Conservation (phyloP, 2,888 invertebrate species). For the Lepidocyrtinus sp. region DNA sequence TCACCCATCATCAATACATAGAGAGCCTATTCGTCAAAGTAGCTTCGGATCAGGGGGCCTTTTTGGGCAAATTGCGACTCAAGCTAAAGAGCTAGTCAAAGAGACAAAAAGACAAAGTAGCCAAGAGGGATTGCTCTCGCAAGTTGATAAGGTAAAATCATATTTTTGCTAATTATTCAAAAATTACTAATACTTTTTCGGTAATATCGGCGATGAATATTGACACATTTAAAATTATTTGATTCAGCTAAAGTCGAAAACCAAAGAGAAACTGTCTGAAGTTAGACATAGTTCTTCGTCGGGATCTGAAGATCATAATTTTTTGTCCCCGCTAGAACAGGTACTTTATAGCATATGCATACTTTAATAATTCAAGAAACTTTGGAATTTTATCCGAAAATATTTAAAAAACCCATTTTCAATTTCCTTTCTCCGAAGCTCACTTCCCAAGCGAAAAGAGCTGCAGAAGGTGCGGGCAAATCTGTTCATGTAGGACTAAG, state of each 20-base stretch:
- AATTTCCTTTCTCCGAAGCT: conserved; percentile 77
- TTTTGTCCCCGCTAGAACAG: conserved; percentile 87
- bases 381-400: conserved; percentile 66
- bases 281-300: conserved; percentile 72
- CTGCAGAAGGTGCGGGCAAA: conserved; percentile 86
- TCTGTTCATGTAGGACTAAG: conserved; percentile 81
- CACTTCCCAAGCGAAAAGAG: conserved; percentile 90
- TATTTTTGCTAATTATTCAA: neutral
- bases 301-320: conserved; percentile 78
- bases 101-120: conserved; percentile 92
- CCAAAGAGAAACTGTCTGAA: conserved; percentile 78
- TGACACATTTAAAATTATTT: neutral
- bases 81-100: conserved; percentile 89
- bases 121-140: conserved; percentile 87
- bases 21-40: conserved; percentile 66
- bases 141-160: conserved; percentile 92
- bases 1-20: conserved; percentile 76
- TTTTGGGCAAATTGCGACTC: conserved; percentile 89
- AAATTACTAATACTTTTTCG: neutral
- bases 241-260: conserved; percentile 77
- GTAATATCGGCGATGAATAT: neutral
- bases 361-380: no score
- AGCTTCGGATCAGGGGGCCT: conserved; percentile 76
- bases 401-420: neutral
- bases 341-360: no score